These are phyloP conservation scores for Nannobrachium achirus DNA, from an alignment of 2,113 vertebrate genomes.

Conservation along the genomic window DNA sequence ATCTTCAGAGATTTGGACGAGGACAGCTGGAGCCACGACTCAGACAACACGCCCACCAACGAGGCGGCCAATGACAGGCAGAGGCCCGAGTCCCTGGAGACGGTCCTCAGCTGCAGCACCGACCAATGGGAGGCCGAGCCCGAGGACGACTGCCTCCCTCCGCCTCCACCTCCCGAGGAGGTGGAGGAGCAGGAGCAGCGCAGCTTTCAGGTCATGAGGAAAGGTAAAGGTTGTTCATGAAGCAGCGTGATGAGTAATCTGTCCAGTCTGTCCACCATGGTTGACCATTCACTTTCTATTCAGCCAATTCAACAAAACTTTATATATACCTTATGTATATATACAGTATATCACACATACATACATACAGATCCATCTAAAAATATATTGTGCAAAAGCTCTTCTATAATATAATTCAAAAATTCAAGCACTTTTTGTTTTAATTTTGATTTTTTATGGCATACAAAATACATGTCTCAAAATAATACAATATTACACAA, in stretches of 20 bases:
- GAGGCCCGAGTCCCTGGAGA: conserved; percentile 52
- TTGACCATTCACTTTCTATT: background rate
- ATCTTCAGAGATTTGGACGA: conserved; percentile 71
- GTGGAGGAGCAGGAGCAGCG: conserved; percentile 36
- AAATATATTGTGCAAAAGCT: too few relatives aligned
- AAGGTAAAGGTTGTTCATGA: conserved; percentile 63
- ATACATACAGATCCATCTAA: too few relatives aligned
- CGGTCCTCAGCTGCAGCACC: conserved; percentile 34
- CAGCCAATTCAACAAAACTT: background rate
- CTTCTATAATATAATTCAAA: too few relatives aligned
- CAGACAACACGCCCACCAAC: conserved; percentile 76
- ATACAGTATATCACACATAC: too few relatives aligned
- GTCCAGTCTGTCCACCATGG: background rate
- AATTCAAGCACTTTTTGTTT: too few relatives aligned
- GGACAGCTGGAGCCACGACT: conserved; percentile 74
- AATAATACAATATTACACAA: too few relatives aligned
- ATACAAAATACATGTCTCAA: too few relatives aligned
- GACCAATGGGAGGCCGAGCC: conserved; percentile 49
- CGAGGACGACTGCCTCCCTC: conserved; percentile 9
- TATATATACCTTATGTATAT: too few relatives aligned
- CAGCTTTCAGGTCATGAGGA: conserved; percentile 69
- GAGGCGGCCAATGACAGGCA: conserved; percentile 61
- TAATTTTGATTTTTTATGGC: too few relatives aligned
- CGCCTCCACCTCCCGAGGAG: conserved; percentile 9
- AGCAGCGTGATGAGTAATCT: background rate